Evolutionary conservation across 2,113 vertebrate species (phyloP).

Genomic region (Ammodytes marinus): DNA sequence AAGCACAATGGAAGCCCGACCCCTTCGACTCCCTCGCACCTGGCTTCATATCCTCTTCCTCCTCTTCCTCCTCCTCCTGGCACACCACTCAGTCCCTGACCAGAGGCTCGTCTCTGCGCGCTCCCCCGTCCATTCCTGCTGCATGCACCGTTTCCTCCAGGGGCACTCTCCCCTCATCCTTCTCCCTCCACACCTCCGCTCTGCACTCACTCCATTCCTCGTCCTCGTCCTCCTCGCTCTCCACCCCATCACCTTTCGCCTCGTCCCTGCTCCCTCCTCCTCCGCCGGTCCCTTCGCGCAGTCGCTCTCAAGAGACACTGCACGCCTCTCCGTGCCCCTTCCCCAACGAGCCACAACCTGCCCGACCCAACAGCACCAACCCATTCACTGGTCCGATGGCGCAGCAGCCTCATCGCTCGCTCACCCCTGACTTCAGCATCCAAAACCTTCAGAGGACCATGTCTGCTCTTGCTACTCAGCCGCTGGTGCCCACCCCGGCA

Average conservation of each 20-base stretch:
- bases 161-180: conserved; percentile 76
- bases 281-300: conserved; percentile 84
- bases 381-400: conserved; percentile 85
- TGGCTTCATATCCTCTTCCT: conserved; percentile 82
- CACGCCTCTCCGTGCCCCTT: conserved; percentile 85
- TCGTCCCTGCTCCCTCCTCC: conserved; percentile 85
- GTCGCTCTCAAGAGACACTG: conserved; percentile 85
- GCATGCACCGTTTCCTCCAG: conserved; percentile 66
- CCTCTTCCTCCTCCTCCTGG: conserved; percentile 74
- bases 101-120: conserved; percentile 69
- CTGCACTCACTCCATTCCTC: conserved; percentile 67
- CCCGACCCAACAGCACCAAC: conserved; percentile 85
- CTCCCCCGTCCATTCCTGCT: conserved; percentile 60
- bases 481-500: conserved; percentile 70
- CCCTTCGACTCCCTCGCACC: conserved; percentile 88
- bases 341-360: conserved; percentile 67
- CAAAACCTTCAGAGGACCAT: conserved; percentile 63
- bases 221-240: conserved; percentile 65
- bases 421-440: conserved; percentile 74
- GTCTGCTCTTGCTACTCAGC: conserved; percentile 55
- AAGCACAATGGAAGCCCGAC: conserved; percentile 87
- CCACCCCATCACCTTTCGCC: conserved; percentile 49
- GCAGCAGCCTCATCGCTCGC: conserved; percentile 67
- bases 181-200: conserved; percentile 79
- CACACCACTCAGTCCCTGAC: conserved; percentile 86